Conservation (phyloP, 2,797 vertebrate genomes). For the Enteromius anoplus region DNA sequence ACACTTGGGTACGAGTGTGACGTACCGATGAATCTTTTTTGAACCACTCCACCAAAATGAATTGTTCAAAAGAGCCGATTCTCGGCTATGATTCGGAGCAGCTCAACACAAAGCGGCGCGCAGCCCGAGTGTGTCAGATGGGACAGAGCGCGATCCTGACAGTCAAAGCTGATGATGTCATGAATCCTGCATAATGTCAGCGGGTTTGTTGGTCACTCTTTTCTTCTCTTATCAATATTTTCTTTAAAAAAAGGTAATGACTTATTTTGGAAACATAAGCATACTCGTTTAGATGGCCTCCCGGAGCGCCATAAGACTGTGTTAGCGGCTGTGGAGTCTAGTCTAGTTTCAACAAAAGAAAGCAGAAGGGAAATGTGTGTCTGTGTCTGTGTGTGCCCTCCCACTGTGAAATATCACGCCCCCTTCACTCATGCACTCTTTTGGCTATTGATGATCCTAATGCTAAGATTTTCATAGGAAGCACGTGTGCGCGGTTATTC, state of each 20-base stretch:
- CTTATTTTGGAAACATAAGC: constrained; percentile 23
- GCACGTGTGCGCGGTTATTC: neutral
- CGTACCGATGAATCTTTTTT: neutral
- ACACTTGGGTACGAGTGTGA: neutral
- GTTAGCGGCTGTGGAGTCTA: neutral
- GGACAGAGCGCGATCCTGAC: constrained; percentile 50
- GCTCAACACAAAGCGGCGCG: constrained; percentile 42
- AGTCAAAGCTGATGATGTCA: constrained; percentile 64
- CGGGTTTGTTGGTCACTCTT: constrained; percentile 32
- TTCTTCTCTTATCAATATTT: constrained; percentile 58
- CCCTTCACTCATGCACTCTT: neutral
- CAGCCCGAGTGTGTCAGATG: constrained; percentile 40
- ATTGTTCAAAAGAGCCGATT: constrained; percentile 25
- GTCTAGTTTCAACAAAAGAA: constrained; percentile 1
- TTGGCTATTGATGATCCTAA: neutral
- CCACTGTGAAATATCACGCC: neutral
- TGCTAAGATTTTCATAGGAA: neutral
- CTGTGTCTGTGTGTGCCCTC: neutral
- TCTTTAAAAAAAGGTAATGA: constrained; percentile 40
- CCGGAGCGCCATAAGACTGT: neutral
- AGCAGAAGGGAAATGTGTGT: neutral
- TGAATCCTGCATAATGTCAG: constrained; percentile 58
- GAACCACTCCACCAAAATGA: neutral
- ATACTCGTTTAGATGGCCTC: neutral
- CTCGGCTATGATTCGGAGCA: neutral